These are phyloP conservation scores for Spea hammondii DNA, from an alignment of 2,797 vertebrate genomes.

Conservation along the genomic window DNA sequence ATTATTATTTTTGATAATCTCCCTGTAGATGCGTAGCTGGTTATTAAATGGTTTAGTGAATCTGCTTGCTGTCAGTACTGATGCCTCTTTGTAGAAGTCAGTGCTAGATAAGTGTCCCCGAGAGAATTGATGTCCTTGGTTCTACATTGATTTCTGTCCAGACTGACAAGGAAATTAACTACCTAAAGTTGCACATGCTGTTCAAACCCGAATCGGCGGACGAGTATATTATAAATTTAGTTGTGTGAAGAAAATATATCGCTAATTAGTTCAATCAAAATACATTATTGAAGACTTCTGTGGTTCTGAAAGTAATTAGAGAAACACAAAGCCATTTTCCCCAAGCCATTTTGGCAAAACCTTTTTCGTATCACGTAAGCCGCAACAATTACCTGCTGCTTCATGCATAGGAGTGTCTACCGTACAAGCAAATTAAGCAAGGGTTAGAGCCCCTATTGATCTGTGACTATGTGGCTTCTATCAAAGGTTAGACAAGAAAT, in stretches of 20 bases:
- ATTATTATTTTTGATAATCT: not conserved
- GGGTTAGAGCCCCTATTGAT: no score
- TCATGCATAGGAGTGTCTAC: no score
- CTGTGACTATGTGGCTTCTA: no score
- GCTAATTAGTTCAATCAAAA: slow-evolving; percentile 28
- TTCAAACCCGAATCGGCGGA: not conserved
- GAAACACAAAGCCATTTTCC: not conserved
- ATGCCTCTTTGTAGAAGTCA: slow-evolving; percentile 7
- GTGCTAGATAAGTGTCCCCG: slow-evolving; percentile 34
- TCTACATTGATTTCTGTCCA: slow-evolving; percentile 46
- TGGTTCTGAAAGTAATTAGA: slow-evolving; percentile 1
- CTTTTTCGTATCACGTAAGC: no score
- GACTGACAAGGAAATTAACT: slow-evolving; percentile 39
- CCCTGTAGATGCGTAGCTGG: not conserved
- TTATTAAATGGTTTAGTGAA: not conserved
- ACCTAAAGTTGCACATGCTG: slow-evolving; percentile 13
- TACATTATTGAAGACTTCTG: slow-evolving; percentile 14
- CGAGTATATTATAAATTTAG: slow-evolving; percentile 37
- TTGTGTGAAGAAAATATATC: slow-evolving; percentile 14
- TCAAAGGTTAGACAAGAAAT: no score
- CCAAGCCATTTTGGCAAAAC: not conserved
- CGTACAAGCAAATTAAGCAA: no score
- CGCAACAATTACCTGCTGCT: no score
- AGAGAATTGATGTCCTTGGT: slow-evolving; percentile 41
- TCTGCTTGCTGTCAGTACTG: not conserved